These are phyloP conservation scores for Siniperca scherzeri DNA, from an alignment of 2,797 vertebrate genomes.

Conservation along the genomic window DNA sequence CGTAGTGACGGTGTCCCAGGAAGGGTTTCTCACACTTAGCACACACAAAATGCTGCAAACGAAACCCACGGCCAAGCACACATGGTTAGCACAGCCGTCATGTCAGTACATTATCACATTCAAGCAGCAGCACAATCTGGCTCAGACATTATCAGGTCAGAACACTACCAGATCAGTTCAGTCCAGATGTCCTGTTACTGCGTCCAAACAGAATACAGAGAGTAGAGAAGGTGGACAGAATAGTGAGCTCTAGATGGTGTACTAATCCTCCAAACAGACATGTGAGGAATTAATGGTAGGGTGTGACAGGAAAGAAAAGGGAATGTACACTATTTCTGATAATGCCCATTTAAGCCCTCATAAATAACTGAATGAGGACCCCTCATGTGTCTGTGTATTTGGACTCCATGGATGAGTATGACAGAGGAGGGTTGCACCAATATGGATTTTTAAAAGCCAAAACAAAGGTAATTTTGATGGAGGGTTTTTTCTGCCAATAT, in stretches of 20 bases:
- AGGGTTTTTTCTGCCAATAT: not conserved
- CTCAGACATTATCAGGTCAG: conserved; percentile 45
- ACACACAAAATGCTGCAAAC: conserved; percentile 90
- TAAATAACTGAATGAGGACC: not conserved
- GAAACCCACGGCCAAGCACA: conserved; percentile 69
- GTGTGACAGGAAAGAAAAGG: not conserved
- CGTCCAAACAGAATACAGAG: conserved; percentile 29
- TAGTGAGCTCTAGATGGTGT: conserved; percentile 9
- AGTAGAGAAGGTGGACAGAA: not conserved
- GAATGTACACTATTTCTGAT: not conserved
- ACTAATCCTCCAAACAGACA: conserved; percentile 23
- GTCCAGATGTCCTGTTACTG: conserved; percentile 47
- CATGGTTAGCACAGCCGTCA: conserved; percentile 61
- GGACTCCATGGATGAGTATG: conserved; percentile 5
- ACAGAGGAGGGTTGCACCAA: conserved; percentile 2
- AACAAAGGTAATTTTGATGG: not conserved
- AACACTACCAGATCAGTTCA: conserved; percentile 50
- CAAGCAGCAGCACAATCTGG: conserved; percentile 28
- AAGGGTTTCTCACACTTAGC: conserved; percentile 96
- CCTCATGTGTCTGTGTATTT: not conserved
- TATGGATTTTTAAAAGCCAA: conserved; percentile 5
- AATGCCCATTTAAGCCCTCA: not conserved
- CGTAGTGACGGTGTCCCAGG: conserved; percentile 98
- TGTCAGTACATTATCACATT: conserved; percentile 49
- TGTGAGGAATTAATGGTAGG: not conserved